Evolutionary conservation across 2,888 invertebrate genomes (phyloP).

Genomic region (Rhynchonema sp.): DNA sequence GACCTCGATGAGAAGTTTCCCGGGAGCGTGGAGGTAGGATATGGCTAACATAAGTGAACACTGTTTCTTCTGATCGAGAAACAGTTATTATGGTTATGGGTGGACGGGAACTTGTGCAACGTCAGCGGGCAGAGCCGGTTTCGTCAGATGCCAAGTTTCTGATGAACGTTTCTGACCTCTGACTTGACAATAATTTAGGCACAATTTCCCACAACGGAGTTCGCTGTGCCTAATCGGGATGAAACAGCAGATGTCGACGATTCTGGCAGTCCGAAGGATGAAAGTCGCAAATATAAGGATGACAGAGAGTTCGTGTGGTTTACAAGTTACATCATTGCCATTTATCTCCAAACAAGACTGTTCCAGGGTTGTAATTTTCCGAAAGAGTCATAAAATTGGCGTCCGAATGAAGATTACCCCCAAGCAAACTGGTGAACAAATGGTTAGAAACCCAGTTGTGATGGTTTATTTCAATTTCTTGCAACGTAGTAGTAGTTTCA

Average conservation of each 20-base stretch:
- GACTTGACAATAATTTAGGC: neutral
- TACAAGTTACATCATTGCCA: neutral
- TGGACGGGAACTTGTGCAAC: no score
- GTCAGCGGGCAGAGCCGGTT: no score
- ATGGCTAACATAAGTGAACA: no score
- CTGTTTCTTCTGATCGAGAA: no score
- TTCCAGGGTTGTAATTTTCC: neutral
- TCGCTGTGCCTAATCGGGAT: neutral
- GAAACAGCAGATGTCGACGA: neutral
- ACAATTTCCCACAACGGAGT: no score
- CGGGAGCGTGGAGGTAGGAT: no score
- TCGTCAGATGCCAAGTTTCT: no score
- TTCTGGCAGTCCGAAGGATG: neutral
- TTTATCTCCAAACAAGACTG: neutral
- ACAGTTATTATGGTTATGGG: no score
- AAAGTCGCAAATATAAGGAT: neutral
- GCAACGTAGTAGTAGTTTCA: no score
- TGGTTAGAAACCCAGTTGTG: no score
- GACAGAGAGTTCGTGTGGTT: neutral
- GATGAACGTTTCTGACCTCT: no score
- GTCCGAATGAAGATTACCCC: neutral
- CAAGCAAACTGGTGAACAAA: neutral
- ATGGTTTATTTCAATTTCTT: neutral
- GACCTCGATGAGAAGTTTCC: neutral
- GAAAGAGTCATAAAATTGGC: neutral